Evolutionary conservation across 1,140 invertebrate genomes (phyloP), one percentile per base, ranked within the genome.

Genomic region (Steinernema khuongi): DNA sequence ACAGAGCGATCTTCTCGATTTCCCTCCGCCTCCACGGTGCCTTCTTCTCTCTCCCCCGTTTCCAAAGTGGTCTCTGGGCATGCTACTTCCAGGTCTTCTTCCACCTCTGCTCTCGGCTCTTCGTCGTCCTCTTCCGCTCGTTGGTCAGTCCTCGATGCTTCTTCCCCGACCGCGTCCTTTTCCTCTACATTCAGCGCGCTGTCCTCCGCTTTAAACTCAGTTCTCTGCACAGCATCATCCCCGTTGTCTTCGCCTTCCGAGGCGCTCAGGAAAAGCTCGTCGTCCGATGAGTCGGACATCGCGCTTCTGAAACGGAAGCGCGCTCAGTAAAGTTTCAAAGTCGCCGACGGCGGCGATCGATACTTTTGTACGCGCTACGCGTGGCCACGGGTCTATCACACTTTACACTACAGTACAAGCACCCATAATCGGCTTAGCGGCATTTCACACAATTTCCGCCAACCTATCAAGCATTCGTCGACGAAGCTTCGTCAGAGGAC

Each of bases 241-340:
- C 41, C 50, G 29, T 74, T 44, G 30, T 74, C 30, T 43, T 74
- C 73, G 41, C 73, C 73, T 31, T 74, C 73, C 1, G 73, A 74
- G 1, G 73, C 73, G 50, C 73, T 74, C 71, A 74, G 28, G 36
- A 74, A 74, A 18, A 73, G 36, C 29, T 74, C 73, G 1, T 74
- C 73, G 32, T 74, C 73, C 19, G 73, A 74, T 26, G 50, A 60
- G 2, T 26, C 11, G 14, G 50, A 7, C 50, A 60, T 60, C 19
- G 2, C 50, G n/a, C n/a, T n/a, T n/a, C n/a, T n/a, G n/a, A n/a
- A n/a, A n/a, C n/a, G n/a, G n/a, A n/a, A n/a, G n/a, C n/a, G n/a
- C n/a, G n/a, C n/a, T n/a, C n/a, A n/a, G n/a, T n/a, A n/a, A n/a
- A n/a, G 36, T n/a, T n/a, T 11, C 36, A 41, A 7, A 11, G 7